Percentiles rank a stretch among this genome's conserved stretches.
Evolutionary conservation across 2,113 vertebrate genomes (phyloP).

Genomic region (Corythoichthys intestinalis): DNA sequence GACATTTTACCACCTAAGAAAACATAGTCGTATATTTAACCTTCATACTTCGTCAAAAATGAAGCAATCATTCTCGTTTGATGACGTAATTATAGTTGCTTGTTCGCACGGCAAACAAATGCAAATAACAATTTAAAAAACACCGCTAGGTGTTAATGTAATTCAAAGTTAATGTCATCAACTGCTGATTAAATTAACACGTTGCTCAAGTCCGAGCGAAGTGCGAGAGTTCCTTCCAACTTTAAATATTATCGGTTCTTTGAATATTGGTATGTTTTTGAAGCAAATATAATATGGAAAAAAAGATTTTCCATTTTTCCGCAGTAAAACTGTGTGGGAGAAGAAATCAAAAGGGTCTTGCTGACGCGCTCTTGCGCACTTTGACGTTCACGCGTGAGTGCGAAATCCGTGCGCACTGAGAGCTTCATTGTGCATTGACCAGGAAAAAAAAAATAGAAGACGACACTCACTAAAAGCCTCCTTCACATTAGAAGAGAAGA

Average conservation of each 20-base stretch:
- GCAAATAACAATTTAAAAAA: neutral
- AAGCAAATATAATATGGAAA: neutral
- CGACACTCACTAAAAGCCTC: neutral
- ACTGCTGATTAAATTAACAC: slow-evolving; percentile 55
- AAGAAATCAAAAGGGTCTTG: slow-evolving; percentile 39
- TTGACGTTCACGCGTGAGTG: slow-evolving; percentile 64
- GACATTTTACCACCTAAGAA: too few species aligned
- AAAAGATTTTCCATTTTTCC: slow-evolving; percentile 19
- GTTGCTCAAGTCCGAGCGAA: slow-evolving; percentile 25
- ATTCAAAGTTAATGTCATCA: slow-evolving; percentile 60
- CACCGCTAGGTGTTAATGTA: slow-evolving; percentile 31
- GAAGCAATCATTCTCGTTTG: too few species aligned
- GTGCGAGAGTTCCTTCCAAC: neutral
- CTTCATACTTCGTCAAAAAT: too few species aligned
- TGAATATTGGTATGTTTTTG: neutral
- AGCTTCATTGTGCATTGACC: slow-evolving; percentile 70
- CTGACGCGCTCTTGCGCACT: slow-evolving; percentile 71
- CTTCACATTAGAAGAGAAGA: neutral
- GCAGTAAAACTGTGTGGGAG: slow-evolving; percentile 25
- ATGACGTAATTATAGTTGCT: too few species aligned
- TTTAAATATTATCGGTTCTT: neutral
- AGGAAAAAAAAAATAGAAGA: neutral
- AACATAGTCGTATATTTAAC: too few species aligned
- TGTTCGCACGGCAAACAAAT: too few species aligned
- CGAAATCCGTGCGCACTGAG: slow-evolving; percentile 67